Conservation (phyloP, 2,797 vertebrate genomes). For the Mormyrops boulengeri region DNA sequence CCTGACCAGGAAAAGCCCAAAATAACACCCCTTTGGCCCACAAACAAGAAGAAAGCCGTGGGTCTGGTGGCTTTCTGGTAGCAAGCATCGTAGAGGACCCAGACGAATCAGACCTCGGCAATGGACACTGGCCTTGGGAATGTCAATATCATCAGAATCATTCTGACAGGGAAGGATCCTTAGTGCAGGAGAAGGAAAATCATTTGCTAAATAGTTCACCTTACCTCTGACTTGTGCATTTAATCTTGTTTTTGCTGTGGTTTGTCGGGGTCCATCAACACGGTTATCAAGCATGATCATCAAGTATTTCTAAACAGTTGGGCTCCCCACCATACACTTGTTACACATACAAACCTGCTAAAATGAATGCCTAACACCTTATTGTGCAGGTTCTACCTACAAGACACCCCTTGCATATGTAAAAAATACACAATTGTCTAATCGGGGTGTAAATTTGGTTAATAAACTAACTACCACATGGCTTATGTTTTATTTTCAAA, state of each 20-base stretch:
- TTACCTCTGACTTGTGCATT: background rate
- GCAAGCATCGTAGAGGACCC: background rate
- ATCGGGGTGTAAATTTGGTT: background rate
- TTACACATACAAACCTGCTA: background rate
- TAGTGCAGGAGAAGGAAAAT: background rate
- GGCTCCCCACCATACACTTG: background rate
- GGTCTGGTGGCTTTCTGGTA: background rate
- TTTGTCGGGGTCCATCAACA: background rate
- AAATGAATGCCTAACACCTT: background rate
- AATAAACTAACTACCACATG: background rate
- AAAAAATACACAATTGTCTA: background rate
- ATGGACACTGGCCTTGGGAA: background rate
- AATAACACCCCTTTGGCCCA: background rate
- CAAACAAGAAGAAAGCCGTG: background rate
- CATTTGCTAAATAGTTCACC: background rate
- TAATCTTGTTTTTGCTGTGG: background rate
- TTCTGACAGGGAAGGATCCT: background rate
- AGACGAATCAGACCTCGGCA: background rate
- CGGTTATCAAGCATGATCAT: background rate
- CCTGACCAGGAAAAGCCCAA: background rate
- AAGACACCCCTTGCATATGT: background rate
- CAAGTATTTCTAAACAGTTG: background rate
- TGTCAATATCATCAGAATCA: background rate
- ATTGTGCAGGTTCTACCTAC: background rate
- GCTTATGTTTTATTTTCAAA: background rate